Evolutionary conservation across 2,888 invertebrate species (phyloP).

Genomic region (Philonicus albiceps): DNA sequence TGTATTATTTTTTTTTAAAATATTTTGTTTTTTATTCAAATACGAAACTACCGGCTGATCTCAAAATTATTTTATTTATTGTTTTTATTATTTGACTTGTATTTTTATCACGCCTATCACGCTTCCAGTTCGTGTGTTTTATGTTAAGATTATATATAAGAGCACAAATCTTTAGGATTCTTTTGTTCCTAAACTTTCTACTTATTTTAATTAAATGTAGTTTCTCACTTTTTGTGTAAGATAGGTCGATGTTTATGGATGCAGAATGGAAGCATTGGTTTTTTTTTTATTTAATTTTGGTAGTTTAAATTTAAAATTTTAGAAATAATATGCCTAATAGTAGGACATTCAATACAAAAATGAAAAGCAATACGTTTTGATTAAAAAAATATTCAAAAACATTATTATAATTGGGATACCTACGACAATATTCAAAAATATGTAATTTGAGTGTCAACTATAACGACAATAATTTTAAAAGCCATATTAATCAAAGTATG

Average conservation of each 20-base stretch:
- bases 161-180: not conserved
- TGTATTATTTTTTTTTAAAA: not conserved
- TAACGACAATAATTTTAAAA: no score
- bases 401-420: no score
- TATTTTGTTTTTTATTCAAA: not conserved
- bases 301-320: not conserved
- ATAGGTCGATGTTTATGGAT: not conserved
- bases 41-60: slow-evolving; percentile 13
- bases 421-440: no score
- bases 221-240: not conserved
- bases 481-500: no score
- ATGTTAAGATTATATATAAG: slow-evolving; percentile 34
- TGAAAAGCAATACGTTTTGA: not conserved
- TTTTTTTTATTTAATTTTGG: not conserved
- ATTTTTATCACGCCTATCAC: slow-evolving; percentile 38
- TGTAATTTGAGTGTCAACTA: no score
- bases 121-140: slow-evolving; percentile 41
- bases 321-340: not conserved
- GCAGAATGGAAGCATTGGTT: not conserved
- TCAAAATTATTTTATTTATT: slow-evolving; percentile 37
- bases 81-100: slow-evolving; percentile 23
- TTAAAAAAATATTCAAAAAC: no score
- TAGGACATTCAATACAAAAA: not conserved
- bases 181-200: not conserved
- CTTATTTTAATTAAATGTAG: not conserved